A percentile compares a stretch with the other conserved stretches of the same genome.
Evolutionary conservation across 1,140 invertebrate genomes (phyloP).

Genomic region (Panagrolaimus sp.): DNA sequence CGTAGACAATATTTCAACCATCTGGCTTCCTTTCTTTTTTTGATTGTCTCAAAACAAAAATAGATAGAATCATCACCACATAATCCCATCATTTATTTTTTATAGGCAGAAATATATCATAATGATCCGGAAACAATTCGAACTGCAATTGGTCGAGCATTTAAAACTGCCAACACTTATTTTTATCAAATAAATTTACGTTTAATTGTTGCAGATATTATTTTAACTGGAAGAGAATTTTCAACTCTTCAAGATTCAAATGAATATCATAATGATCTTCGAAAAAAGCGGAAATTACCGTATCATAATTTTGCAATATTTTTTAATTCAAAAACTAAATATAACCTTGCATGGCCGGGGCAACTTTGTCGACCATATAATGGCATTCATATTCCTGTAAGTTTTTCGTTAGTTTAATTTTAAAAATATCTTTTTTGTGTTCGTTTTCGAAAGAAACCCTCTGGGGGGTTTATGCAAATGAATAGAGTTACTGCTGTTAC

Average conservation of each 20-base stretch:
- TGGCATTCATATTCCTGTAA: not conserved
- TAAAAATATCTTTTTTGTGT: no score
- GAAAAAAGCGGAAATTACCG: not conserved
- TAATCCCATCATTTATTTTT: not conserved
- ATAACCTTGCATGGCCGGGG: not conserved
- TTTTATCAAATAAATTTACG: not conserved
- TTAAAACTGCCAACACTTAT: not conserved
- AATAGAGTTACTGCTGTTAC: no score
- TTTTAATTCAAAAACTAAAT: not conserved
- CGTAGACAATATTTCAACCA: no score
- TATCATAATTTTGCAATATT: slow-evolving; percentile 11
- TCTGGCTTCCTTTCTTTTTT: no score
- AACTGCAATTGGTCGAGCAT: not conserved
- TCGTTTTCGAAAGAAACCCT: no score
- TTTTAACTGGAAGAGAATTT: not conserved
- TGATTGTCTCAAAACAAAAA: no score
- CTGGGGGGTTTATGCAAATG: no score
- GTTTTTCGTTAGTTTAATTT: no score
- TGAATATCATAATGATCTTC: not conserved
- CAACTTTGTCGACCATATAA: not conserved
- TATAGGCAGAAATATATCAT: not conserved
- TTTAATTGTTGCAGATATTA: not conserved
- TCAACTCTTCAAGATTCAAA: not conserved
- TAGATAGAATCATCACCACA: not conserved
- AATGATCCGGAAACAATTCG: not conserved